These are phyloP conservation scores for Nebria salina DNA, from an alignment of 2,888 invertebrate genomes.

Conservation along the genomic window DNA sequence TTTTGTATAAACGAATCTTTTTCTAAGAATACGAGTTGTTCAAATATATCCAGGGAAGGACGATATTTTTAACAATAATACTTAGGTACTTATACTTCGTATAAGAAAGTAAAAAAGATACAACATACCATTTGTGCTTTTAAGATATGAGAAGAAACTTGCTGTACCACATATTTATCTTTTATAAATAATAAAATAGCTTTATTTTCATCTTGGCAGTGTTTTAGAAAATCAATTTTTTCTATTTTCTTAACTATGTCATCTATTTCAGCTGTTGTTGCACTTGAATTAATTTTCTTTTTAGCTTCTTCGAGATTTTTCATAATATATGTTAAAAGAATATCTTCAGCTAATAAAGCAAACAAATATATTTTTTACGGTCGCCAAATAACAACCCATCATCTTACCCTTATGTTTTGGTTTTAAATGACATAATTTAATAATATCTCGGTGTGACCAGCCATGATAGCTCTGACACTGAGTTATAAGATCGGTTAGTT, in stretches of 20 bases:
- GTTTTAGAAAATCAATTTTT: conserved; percentile 60
- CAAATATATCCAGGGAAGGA: too few species aligned
- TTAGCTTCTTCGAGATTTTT: conserved; percentile 66
- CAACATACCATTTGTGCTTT: conserved; percentile 69
- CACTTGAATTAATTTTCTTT: conserved; percentile 56
- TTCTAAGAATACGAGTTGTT: too few species aligned
- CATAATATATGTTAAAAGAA: conserved; percentile 64
- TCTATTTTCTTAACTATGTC: conserved; percentile 65
- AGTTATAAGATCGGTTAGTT: conserved; percentile 72
- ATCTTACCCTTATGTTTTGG: conserved; percentile 63
- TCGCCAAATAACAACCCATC: conserved; percentile 27
- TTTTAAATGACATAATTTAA: conserved; percentile 71
- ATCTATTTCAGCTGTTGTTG: conserved; percentile 60
- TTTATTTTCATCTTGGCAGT: conserved; percentile 64
- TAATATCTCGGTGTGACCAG: conserved; percentile 78
- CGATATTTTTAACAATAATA: too few species aligned
- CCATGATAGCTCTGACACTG: conserved; percentile 72
- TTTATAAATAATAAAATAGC: conserved; percentile 66
- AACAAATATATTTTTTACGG: not conserved
- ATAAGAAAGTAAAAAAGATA: too few species aligned
- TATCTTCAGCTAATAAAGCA: conserved; percentile 54
- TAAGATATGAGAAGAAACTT: conserved; percentile 74
- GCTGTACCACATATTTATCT: conserved; percentile 70
- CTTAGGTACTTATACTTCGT: too few species aligned
- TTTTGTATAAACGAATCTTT: too few species aligned